Evolutionary conservation across 2,113 vertebrate genomes (phyloP).

Genomic region (Lamprologus lemairii): DNA sequence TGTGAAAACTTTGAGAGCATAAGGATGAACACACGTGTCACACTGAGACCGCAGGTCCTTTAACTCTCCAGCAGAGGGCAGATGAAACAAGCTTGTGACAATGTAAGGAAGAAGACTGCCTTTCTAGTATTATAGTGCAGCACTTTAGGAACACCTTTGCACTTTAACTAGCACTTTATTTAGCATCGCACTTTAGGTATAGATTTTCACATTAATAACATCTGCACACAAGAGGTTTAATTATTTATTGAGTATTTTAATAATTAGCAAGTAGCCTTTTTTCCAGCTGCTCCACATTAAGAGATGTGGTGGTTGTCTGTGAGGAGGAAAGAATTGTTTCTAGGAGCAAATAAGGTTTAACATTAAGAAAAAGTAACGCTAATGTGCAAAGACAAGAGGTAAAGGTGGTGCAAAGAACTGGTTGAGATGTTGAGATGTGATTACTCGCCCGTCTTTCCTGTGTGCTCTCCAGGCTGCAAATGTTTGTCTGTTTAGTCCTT

Average conservation of each 20-base stretch:
- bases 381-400: neutral
- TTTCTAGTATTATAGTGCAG: neutral
- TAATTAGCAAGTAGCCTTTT: neutral
- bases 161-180: neutral
- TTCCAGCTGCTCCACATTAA: neutral
- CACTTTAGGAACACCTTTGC: neutral
- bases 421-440: neutral
- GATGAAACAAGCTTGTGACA: neutral
- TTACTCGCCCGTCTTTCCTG: neutral
- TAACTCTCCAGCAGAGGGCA: neutral
- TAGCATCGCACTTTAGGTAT: neutral
- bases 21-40: neutral
- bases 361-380: rapidly evolving
- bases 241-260: neutral
- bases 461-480: neutral
- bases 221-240: neutral
- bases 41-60: neutral
- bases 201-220: neutral
- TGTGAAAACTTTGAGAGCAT: neutral
- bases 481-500: neutral
- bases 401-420: neutral
- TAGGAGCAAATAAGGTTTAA: neutral
- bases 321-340: neutral
- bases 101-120: neutral
- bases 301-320: neutral